Percentiles rank a stretch among this genome's conserved stretches.
Evolutionary conservation across 2,797 vertebrate genomes (phyloP).

Genomic region (Notoglanidium macrostoma): DNA sequence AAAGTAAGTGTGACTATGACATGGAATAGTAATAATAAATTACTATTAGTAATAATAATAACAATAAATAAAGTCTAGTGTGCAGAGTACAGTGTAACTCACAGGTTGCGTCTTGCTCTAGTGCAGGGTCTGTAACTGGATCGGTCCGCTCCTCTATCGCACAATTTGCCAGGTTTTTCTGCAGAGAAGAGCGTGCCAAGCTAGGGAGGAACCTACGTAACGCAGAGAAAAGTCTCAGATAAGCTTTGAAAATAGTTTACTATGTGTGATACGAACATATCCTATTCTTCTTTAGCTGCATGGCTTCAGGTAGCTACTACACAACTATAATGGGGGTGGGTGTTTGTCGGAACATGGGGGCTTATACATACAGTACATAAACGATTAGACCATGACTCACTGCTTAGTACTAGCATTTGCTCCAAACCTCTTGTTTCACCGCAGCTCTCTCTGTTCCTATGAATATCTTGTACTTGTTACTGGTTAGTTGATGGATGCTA

Average conservation of each 20-base stretch:
- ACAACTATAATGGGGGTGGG: background rate
- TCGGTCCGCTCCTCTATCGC: constrained; percentile 72
- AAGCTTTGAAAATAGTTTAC: background rate
- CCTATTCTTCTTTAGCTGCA: background rate
- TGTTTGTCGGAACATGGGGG: background rate
- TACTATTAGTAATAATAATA: background rate
- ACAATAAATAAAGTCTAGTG: background rate
- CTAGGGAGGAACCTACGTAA: constrained; percentile 88
- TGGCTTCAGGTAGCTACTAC: background rate
- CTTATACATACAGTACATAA: background rate
- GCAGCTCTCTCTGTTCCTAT: background rate
- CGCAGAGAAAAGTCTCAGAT: background rate
- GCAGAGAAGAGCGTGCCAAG: constrained; percentile 85
- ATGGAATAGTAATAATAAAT: too few relatives aligned
- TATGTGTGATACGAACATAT: background rate
- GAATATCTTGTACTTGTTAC: background rate
- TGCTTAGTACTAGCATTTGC: background rate
- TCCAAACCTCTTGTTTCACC: background rate
- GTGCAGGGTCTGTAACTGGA: constrained; percentile 53
- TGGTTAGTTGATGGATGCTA: background rate
- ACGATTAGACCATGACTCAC: background rate
- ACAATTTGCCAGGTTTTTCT: constrained; percentile 83
- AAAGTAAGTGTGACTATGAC: too few relatives aligned
- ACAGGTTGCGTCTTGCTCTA: constrained; percentile 78
- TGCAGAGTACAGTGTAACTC: constrained; percentile 61